Conservation (phyloP, 2,888 invertebrate genomes). For the Muschampia plurimacula region DNA sequence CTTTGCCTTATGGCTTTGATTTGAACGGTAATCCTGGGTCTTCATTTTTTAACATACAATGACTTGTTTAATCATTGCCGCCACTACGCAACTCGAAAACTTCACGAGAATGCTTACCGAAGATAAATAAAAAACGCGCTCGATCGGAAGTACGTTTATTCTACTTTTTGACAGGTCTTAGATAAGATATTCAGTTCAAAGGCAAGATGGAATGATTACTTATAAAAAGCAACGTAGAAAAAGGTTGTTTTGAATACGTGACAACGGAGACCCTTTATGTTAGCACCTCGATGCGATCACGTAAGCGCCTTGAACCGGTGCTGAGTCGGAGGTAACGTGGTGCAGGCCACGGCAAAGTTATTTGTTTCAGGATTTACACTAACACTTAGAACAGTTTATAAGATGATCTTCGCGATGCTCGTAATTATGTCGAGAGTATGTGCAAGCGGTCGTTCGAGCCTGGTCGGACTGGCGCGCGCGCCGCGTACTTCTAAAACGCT, state of each 20-base stretch:
- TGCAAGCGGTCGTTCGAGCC: conserved; percentile 57
- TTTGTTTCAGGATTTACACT: conserved; percentile 63
- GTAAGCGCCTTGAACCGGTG: conserved; percentile 69
- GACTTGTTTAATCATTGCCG: conserved; percentile 44
- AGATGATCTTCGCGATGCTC: conserved; percentile 39
- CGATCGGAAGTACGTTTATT: conserved; percentile 57
- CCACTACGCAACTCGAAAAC: conserved; percentile 40
- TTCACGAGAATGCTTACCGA: conserved; percentile 48
- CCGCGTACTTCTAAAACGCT: conserved; percentile 55
- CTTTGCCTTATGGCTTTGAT: conserved; percentile 57
- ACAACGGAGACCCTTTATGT: conserved; percentile 68
- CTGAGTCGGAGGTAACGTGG: conserved; percentile 48
- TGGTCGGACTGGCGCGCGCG: conserved; percentile 60
- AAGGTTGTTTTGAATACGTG: conserved; percentile 67
- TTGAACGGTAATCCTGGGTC: conserved; percentile 64
- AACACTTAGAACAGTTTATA: conserved; percentile 55
- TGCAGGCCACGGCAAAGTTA: conserved; percentile 44
- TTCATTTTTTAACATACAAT: conserved; percentile 65
- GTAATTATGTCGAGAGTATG: conserved; percentile 47
- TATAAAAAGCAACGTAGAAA: conserved; percentile 73
- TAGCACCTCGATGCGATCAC: conserved; percentile 70
- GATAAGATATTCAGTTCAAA: conserved; percentile 77
- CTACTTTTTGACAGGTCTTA: conserved; percentile 52
- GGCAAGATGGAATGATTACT: conserved; percentile 61
- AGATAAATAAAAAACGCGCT: conserved; percentile 48